Conservation (phyloP, 2,797 vertebrate species). For the Leptatherina wallacei region DNA sequence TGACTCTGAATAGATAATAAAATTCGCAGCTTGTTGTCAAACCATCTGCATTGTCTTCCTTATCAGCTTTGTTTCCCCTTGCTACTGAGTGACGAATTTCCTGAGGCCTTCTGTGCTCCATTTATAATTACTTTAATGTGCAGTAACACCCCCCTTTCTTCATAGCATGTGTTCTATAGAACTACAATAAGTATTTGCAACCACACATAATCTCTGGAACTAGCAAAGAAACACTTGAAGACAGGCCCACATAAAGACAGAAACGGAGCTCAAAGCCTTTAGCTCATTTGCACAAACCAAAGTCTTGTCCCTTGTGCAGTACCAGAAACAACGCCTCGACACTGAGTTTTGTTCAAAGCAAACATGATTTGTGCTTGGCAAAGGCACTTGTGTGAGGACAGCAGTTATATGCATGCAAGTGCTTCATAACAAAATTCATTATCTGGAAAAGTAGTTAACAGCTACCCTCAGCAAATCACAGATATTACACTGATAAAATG, state of each 20-base stretch:
- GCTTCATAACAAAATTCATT: slow-evolving; percentile 57
- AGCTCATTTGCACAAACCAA: slow-evolving; percentile 42
- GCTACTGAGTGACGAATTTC: slow-evolving; percentile 13
- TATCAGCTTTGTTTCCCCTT: slow-evolving; percentile 3
- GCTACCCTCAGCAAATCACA: slow-evolving; percentile 54
- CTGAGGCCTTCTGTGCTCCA: slow-evolving; percentile 3
- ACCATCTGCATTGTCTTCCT: slow-evolving; percentile 15
- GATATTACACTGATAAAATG: slow-evolving; percentile 60
- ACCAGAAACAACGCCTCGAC: slow-evolving; percentile 37
- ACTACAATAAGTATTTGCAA: not conserved
- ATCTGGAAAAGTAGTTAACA: slow-evolving; percentile 65
- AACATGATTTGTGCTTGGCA: slow-evolving; percentile 66
- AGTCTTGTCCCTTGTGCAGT: slow-evolving; percentile 48
- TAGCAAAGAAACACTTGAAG: slow-evolving; percentile 20
- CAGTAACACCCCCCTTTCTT: not conserved
- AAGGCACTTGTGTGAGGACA: slow-evolving; percentile 45
- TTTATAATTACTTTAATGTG: not conserved
- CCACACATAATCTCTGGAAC: slow-evolving; percentile 20
- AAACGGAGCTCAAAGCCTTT: slow-evolving; percentile 48
- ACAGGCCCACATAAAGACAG: slow-evolving; percentile 29
- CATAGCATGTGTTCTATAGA: not conserved
- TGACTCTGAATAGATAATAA: slow-evolving; percentile 23
- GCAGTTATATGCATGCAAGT: slow-evolving; percentile 31
- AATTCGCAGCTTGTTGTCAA: slow-evolving; percentile 26
- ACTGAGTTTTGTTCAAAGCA: slow-evolving; percentile 56